phyloP scores from a whole-genome alignment of 2,113 vertebrate genomes.

The Globicephala melas region DNA sequence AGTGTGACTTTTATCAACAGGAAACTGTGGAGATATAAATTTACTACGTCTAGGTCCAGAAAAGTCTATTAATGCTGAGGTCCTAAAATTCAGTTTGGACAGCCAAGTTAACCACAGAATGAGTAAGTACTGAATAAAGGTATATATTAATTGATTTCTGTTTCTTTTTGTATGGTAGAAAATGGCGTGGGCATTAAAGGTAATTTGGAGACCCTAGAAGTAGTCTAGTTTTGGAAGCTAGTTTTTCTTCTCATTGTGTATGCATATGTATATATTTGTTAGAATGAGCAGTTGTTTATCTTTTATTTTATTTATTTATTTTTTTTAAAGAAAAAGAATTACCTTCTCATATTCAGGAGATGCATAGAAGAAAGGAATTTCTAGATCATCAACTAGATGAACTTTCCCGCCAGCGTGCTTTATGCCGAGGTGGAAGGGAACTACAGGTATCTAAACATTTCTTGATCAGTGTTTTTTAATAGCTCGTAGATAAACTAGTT shows the following conservation, averaged over 20 bases:
- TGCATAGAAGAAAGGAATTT: constrained; percentile 80
- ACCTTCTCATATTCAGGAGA: constrained; percentile 74
- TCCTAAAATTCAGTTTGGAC: constrained; percentile 88
- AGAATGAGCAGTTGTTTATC: neutral
- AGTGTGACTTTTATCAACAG: constrained; percentile 76
- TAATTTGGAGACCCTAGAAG: neutral
- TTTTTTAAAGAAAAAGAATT: constrained; percentile 79
- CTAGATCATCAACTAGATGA: constrained; percentile 84
- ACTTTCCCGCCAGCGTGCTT: constrained; percentile 84
- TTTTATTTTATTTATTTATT: neutral
- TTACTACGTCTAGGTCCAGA: constrained; percentile 88
- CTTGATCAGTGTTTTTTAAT: neutral
- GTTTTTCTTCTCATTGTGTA: neutral
- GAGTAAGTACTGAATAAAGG: constrained; percentile 82
- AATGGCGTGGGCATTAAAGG: neutral
- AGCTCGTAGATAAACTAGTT: neutral
- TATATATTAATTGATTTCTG: neutral
- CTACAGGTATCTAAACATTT: constrained; percentile 59
- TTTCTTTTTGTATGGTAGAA: neutral
- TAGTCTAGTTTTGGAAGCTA: neutral
- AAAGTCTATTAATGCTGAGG: constrained; percentile 84
- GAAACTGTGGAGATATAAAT: constrained; percentile 92
- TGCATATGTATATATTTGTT: neutral
- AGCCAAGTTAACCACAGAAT: constrained; percentile 85
- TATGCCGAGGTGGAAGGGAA: constrained; percentile 75